phyloP scores from a whole-genome alignment of 2,888 invertebrate genomes.

The Cremastinae sp. region DNA sequence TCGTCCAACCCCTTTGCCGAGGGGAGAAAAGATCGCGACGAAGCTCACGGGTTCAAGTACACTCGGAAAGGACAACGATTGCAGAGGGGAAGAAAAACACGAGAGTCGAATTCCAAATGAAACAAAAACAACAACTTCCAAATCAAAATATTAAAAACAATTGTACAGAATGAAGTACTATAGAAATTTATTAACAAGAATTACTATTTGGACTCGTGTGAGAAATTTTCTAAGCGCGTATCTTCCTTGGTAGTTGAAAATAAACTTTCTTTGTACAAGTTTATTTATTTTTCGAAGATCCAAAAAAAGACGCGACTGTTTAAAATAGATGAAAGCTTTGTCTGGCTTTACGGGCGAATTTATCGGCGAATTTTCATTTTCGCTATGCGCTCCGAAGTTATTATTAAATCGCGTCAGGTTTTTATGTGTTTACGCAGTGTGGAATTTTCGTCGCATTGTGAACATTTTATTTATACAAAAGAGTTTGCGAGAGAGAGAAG shows the following conservation, averaged over 20 bases:
- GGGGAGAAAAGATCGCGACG: conserved; percentile 12
- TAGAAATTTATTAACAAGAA: too few relatives aligned
- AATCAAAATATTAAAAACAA: too few relatives aligned
- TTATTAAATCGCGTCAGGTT: conserved; percentile 29
- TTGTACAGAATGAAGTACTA: too few relatives aligned
- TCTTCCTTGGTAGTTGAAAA: too few relatives aligned
- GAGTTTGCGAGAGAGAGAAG: not conserved
- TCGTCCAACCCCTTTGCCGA: conserved; percentile 24
- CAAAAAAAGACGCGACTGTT: too few relatives aligned
- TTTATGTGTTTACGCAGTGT: conserved; percentile 36
- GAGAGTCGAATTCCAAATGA: not conserved
- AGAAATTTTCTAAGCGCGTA: too few relatives aligned
- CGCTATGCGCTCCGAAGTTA: not conserved
- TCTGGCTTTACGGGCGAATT: too few relatives aligned
- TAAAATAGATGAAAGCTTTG: too few relatives aligned
- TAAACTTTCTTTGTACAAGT: too few relatives aligned
- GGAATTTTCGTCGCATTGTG: conserved; percentile 41
- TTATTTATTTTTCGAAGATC: too few relatives aligned
- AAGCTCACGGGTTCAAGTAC: conserved; percentile 21
- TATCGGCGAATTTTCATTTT: not conserved
- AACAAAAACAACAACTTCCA: too few relatives aligned
- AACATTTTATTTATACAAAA: conserved; percentile 46
- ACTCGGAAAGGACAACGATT: conserved; percentile 29
- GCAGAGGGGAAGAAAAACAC: conserved; percentile 24
- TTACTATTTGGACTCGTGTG: too few relatives aligned